These are phyloP conservation scores for Cryptotermes secundus DNA, from an alignment of 1,140 invertebrate species.

Conservation along the genomic window DNA sequence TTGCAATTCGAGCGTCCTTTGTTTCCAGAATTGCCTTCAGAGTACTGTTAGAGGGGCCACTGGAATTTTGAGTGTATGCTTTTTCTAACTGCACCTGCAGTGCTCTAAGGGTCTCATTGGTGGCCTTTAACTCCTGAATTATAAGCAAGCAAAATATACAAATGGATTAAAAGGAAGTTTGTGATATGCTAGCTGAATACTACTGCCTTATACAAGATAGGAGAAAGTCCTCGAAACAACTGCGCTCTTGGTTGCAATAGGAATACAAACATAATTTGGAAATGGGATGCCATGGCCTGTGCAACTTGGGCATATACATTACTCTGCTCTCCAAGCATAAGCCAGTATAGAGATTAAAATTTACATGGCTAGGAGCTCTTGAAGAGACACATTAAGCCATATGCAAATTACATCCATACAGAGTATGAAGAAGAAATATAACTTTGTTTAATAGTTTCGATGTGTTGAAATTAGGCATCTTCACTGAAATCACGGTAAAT, in stretches of 20 bases:
- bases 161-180: not conserved
- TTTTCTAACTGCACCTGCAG: conserved; percentile 75
- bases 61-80: conserved; percentile 60
- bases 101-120: conserved; percentile 75
- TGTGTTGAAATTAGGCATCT: too few relatives aligned
- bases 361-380: too few relatives aligned
- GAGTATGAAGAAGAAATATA: too few relatives aligned
- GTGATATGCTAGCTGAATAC: not conserved
- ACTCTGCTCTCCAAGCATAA: too few relatives aligned
- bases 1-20: conserved; percentile 81
- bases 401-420: too few relatives aligned
- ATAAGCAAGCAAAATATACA: conserved; percentile 31
- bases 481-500: too few relatives aligned
- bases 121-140: conserved; percentile 73
- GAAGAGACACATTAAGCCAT: too few relatives aligned
- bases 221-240: not conserved
- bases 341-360: too few relatives aligned
- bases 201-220: not conserved
- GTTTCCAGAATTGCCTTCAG: conserved; percentile 69
- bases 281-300: not conserved
- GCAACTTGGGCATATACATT: not conserved
- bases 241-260: not conserved
- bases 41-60: conserved; percentile 43
- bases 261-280: too few relatives aligned
- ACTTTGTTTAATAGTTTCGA: too few relatives aligned